Conservation (phyloP, 2,113 vertebrate species). For the Lates calcarifer region DNA sequence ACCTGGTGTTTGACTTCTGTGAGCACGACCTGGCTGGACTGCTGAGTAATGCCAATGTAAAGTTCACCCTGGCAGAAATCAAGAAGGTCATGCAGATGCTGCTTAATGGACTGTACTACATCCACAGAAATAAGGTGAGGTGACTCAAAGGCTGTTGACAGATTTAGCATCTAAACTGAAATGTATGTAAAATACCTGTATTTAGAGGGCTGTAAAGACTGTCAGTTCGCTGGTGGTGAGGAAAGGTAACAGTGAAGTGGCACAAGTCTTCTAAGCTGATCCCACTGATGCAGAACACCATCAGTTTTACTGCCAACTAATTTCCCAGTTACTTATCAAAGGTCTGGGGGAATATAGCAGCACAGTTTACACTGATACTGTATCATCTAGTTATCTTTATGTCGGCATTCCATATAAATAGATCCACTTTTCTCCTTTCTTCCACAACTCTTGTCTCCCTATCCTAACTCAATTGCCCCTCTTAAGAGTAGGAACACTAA, state of each 20-base stretch:
- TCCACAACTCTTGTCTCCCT: no score
- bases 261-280: neutral
- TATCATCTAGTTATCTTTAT: neutral
- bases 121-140: constrained; percentile 97
- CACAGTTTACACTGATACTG: neutral
- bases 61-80: constrained; percentile 97
- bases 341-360: neutral
- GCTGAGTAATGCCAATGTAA: constrained; percentile 95
- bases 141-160: neutral
- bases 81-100: constrained; percentile 99
- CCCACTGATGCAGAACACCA: neutral
- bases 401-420: neutral
- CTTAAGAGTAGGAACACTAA: no score
- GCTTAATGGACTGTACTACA: constrained; percentile 97
- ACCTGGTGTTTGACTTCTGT: constrained; percentile 98
- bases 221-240: neutral
- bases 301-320: neutral
- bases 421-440: neutral
- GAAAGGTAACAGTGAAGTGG: neutral
- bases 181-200: neutral
- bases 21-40: constrained; percentile 97
- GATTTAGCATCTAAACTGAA: neutral
- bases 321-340: neutral
- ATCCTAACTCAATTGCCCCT: no score
- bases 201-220: neutral